A percentile compares a stretch with the other conserved stretches of the same genome.
Evolutionary conservation across 1,140 invertebrate genomes (phyloP).

Genomic region (Bemisia tabaci): DNA sequence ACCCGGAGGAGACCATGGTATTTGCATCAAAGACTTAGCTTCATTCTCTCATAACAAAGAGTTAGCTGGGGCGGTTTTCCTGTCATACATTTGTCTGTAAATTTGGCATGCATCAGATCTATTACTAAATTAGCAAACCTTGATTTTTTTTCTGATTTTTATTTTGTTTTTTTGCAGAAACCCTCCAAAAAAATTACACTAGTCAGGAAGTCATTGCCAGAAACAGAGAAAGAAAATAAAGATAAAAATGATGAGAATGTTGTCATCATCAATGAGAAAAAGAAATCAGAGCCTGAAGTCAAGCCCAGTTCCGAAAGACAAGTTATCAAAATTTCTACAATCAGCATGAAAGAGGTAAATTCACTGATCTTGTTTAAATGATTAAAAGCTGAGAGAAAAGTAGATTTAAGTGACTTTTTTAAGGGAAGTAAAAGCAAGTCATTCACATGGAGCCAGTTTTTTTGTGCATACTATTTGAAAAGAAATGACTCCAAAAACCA

Average conservation of each 20-base stretch:
- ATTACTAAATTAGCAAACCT: background rate
- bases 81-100: no score
- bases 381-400: conserved; percentile 2
- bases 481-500: no score
- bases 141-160: background rate
- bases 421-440: no score
- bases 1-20: no score
- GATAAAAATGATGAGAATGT: background rate
- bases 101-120: no score
- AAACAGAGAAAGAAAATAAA: background rate
- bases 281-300: conserved; percentile 16
- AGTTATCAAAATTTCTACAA: conserved; percentile 42
- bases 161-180: conserved; percentile 4
- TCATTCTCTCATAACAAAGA: no score
- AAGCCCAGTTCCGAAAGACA: conserved; percentile 30
- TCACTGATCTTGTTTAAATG: conserved; percentile 2
- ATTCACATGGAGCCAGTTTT: no score
- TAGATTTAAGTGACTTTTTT: no score
- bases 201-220: conserved; percentile 40
- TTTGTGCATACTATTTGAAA: no score
- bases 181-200: conserved; percentile 44
- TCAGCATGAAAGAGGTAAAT: conserved; percentile 46
- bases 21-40: no score
- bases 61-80: no score
- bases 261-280: conserved; percentile 31